phyloP scores from a whole-genome alignment of 2,888 invertebrate species.

The Chironomus tentans region DNA sequence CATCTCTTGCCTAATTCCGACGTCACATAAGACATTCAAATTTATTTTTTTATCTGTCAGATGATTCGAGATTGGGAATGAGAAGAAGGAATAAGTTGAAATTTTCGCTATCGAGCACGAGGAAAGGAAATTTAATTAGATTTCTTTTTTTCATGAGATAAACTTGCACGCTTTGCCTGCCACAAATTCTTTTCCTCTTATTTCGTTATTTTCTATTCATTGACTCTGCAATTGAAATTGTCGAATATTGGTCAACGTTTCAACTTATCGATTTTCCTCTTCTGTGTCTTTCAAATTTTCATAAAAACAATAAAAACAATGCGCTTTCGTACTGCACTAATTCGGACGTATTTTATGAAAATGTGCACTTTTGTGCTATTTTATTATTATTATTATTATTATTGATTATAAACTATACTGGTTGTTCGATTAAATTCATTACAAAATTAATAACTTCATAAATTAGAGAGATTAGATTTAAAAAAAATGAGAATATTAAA shows the following conservation, averaged over 20 bases:
- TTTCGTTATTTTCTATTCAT: neutral
- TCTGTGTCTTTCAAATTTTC: too few relatives aligned
- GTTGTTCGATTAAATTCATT: too few relatives aligned
- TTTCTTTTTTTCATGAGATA: neutral
- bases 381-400: too few relatives aligned
- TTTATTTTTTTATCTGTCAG: neutral
- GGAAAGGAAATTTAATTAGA: neutral
- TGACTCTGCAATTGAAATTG: neutral
- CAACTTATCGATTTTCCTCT: too few relatives aligned
- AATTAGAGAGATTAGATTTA: too few relatives aligned
- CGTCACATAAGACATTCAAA: neutral
- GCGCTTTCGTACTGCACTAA: too few relatives aligned
- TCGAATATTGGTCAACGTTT: neutral
- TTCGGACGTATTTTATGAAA: too few relatives aligned
- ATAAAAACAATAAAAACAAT: too few relatives aligned
- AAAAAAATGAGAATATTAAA: too few relatives aligned
- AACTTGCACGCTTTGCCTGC: neutral
- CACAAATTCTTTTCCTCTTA: neutral
- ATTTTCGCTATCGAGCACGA: neutral
- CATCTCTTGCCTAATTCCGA: neutral
- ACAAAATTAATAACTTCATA: too few relatives aligned
- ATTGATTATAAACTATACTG: too few relatives aligned
- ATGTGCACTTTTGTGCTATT: too few relatives aligned
- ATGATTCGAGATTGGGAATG: neutral
- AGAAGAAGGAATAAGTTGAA: neutral